These are phyloP conservation scores for Taeniopygia guttata DNA, from an alignment of 2,797 vertebrate genomes.

Conservation along the genomic window DNA sequence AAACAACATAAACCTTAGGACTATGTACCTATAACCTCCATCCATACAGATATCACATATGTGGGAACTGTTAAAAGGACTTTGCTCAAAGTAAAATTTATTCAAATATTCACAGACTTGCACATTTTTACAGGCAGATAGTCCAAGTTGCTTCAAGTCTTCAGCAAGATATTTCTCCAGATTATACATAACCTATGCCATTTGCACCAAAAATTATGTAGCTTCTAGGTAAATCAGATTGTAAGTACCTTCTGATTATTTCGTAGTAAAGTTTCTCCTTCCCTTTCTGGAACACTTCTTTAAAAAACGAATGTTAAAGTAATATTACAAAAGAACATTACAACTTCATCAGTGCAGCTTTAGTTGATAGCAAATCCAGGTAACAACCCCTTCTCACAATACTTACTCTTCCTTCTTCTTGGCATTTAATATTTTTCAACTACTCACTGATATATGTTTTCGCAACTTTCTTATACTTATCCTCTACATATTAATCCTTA, in stretches of 20 bases:
- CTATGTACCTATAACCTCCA: not conserved
- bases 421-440: not conserved
- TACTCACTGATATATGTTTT: not conserved
- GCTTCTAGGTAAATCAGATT: not conserved
- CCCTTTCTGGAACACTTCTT: not conserved
- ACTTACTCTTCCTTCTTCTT: not conserved
- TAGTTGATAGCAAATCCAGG: not conserved
- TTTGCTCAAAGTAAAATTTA: not conserved
- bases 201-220: not conserved
- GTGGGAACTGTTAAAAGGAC: not conserved
- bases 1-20: not conserved
- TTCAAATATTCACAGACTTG: not conserved
- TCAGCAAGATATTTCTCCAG: not conserved
- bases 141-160: not conserved
- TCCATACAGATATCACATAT: not conserved
- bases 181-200: not conserved
- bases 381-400: not conserved
- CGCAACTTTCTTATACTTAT: not conserved
- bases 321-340: not conserved
- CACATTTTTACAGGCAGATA: not conserved
- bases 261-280: not conserved
- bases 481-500: not conserved
- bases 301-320: not conserved
- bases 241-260: not conserved
- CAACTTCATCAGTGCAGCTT: not conserved